Base-by-base conservation (phyloP, 2,888 invertebrate genomes). In the Ornithoptera alexandrae region DNA sequence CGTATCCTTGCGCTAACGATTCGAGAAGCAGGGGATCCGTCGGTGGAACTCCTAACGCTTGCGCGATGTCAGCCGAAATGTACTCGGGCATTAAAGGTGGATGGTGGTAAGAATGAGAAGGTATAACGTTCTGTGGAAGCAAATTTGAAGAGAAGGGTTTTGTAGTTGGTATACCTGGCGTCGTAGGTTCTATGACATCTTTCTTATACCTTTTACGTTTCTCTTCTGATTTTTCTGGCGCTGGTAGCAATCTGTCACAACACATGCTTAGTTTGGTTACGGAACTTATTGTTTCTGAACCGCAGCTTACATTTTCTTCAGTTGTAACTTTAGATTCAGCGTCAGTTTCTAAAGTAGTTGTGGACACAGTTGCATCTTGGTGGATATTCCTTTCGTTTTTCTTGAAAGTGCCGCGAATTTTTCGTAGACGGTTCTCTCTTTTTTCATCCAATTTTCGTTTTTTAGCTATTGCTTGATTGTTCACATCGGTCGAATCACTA, bases 321-420 rank as follows among this genome's bases (percentile, higher is more conserved):
- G 67, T 30, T 36, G 67, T 58, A 61, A 62, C 18, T 36, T 74
- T 75, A 12, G 80, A 81, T 46, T 79, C 79, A 18, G 84, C 83
- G 10, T 83, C 82, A 3, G 74, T 76, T 7, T 91, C 91, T 24
- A 79, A 78, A 1, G 93, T 94, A 0, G 94, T 94, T 0, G 94
- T 94, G 0, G 94, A 93, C 1, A 94, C 90, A 0, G 94, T 94
- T 0, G 90, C 88, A 72, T 94, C 94, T 85, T 94, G 94, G 74
- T 92, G 87, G 22, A 84, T 70, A 67, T 85, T 85, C 0, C 75
- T 60, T 18, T 89, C 87, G 5, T 76, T 73, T 73, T 86, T 91
- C 74, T 86, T 91, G 69, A 87, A 90, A 17, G 83, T 85, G 15
- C 90, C 92, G 36, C 93, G 87, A 67, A 93, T 92, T 84, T 92